Percentiles rank a stretch among this genome's conserved stretches.
These are phyloP conservation scores for Mythimna albipuncta DNA, from an alignment of 2,888 invertebrate genomes.

Conservation along the genomic window DNA sequence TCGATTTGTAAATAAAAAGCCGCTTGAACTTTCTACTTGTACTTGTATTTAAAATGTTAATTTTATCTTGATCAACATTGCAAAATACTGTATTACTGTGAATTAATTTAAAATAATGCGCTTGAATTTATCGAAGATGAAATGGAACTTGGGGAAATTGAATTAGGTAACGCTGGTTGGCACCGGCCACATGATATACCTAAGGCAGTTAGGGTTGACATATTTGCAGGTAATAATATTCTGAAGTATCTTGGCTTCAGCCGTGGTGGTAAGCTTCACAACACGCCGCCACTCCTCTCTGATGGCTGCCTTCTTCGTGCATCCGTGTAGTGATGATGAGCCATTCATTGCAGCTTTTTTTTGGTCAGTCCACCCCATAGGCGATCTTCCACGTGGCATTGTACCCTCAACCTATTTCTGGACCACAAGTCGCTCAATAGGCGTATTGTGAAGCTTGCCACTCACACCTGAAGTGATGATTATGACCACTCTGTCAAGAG, in stretches of 20 bases:
- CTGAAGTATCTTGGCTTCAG: background rate
- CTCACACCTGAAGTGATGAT: too few relatives aligned
- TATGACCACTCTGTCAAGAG: too few relatives aligned
- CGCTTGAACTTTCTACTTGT: conserved; percentile 37
- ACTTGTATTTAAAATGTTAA: conserved; percentile 41
- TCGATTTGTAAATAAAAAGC: conserved; percentile 49
- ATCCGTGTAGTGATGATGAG: too few relatives aligned
- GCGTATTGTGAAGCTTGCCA: too few relatives aligned
- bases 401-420: too few relatives aligned
- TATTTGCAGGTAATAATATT: background rate
- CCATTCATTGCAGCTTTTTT: too few relatives aligned
- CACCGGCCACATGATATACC: conserved; percentile 24
- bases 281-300: too few relatives aligned
- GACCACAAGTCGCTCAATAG: too few relatives aligned
- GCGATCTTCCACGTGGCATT: too few relatives aligned
- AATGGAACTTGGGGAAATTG: conserved; percentile 47
- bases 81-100: conserved; percentile 34
- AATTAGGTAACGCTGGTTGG: conserved; percentile 43
- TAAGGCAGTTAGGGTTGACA: conserved; percentile 31
- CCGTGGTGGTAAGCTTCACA: too few relatives aligned
- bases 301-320: too few relatives aligned
- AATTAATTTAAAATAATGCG: conserved; percentile 36
- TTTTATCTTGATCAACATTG: conserved; percentile 54
- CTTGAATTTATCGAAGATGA: conserved; percentile 30
- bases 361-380: too few relatives aligned